Evolutionary conservation across 2,113 vertebrate species (phyloP).

Genomic region (Nymphicus hollandicus): DNA sequence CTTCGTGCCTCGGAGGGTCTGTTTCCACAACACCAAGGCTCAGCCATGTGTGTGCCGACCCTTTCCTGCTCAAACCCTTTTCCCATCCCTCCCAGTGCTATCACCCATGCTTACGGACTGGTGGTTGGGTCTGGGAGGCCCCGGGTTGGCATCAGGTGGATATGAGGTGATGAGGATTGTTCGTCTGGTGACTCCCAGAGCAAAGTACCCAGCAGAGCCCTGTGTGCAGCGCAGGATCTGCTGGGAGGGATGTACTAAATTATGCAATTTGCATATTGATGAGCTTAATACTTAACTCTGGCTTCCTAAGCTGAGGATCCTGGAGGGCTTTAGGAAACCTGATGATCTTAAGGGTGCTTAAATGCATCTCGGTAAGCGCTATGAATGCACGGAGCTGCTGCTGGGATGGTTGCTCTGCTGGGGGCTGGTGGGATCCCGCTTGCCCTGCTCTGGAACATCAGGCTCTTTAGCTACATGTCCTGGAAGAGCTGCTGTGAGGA

Average conservation of each 20-base stretch:
- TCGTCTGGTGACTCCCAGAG: neutral
- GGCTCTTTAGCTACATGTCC: neutral
- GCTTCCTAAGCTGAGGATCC: neutral
- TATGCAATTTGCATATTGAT: neutral
- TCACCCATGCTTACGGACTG: too few relatives aligned
- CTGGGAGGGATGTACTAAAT: neutral
- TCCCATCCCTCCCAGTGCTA: neutral
- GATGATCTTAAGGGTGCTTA: neutral
- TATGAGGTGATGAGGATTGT: neutral
- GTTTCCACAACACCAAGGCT: rapidly evolving
- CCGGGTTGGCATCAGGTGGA: neutral
- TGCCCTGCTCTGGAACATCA: neutral
- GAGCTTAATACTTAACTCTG: neutral
- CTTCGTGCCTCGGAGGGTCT: rapidly evolving
- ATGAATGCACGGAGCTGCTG: rapidly evolving
- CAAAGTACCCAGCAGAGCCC: neutral
- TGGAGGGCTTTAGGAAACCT: neutral
- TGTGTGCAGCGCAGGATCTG: neutral
- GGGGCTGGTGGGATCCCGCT: neutral
- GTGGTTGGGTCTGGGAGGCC: neutral
- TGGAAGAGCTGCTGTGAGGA: neutral
- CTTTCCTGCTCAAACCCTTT: neutral
- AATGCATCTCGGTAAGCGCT: neutral
- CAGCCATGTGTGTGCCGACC: rapidly evolving
- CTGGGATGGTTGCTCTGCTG: neutral